Evolutionary conservation across 2,888 invertebrate species (phyloP).

Genomic region (Andrena haemorrhoa): DNA sequence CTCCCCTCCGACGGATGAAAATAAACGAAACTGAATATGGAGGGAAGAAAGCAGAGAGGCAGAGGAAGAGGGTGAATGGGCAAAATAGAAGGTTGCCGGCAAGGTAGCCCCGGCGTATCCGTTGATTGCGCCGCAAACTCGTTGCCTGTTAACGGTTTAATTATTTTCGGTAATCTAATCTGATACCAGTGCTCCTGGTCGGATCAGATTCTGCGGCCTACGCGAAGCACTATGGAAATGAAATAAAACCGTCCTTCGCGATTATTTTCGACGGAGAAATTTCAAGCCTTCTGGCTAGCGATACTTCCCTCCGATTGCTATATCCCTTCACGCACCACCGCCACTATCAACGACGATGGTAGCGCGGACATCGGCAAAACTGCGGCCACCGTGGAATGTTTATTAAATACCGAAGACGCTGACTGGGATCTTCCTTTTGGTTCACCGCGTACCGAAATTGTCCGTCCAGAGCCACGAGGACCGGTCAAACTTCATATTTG

Average conservation of each 20-base stretch:
- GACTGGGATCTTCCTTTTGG: constrained; percentile 48
- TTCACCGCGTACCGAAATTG: constrained; percentile 60
- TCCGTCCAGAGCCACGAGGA: constrained; percentile 30
- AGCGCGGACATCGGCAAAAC: constrained; percentile 57
- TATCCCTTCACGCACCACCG: constrained; percentile 21
- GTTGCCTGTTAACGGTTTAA: constrained; percentile 78
- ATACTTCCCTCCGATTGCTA: constrained; percentile 1
- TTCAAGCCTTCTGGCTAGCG: background rate
- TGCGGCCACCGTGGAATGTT: constrained; percentile 72
- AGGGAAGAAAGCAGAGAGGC: background rate
- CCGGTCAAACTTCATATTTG: constrained; percentile 34
- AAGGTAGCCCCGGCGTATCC: constrained; percentile 46
- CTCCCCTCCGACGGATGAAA: background rate
- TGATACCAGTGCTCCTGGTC: constrained; percentile 59
- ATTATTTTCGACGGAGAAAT: constrained; percentile 53
- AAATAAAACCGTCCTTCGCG: constrained; percentile 50
- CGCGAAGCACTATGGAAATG: constrained; percentile 51
- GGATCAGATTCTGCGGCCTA: constrained; percentile 73
- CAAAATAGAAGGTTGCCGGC: background rate
- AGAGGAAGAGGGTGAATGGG: constrained; percentile 12
- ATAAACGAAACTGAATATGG: background rate
- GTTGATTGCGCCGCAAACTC: constrained; percentile 60
- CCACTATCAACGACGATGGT: background rate
- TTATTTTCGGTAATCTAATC: constrained; percentile 77
- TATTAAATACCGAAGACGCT: constrained; percentile 73